A percentile compares a stretch with the other conserved stretches of the same genome.
These are phyloP conservation scores for Prosapia bicincta DNA, from an alignment of 2,888 invertebrate genomes.

Conservation along the genomic window DNA sequence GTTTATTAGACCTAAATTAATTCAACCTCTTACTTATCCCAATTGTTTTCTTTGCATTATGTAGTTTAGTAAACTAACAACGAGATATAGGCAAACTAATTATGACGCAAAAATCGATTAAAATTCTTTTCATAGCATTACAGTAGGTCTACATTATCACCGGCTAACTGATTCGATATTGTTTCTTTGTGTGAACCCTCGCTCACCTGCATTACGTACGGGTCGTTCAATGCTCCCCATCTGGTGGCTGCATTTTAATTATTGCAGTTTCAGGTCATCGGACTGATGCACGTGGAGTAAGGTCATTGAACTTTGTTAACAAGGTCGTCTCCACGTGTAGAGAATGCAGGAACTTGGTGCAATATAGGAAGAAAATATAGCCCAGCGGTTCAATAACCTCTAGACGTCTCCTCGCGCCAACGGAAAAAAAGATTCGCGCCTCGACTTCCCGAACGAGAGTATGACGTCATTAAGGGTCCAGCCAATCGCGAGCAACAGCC, in stretches of 20 bases:
- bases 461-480: conserved; percentile 14
- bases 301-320: background rate
- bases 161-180: no score
- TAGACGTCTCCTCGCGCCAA: background rate
- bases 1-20: no score
- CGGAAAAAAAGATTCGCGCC: conserved; percentile 7
- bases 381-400: conserved; percentile 20
- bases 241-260: background rate
- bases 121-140: no score
- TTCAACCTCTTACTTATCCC: no score
- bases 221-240: background rate
- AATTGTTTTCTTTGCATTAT: no score
- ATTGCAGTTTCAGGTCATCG: background rate
- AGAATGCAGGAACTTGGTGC: background rate
- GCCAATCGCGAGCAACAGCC: conserved; percentile 11
- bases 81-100: no score
- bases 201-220: background rate
- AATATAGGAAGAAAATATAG: conserved; percentile 10
- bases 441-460: background rate
- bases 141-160: no score
- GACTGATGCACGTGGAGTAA: background rate
- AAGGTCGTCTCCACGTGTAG: background rate
- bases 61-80: no score
- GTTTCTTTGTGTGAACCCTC: background rate
- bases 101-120: no score